Percentiles rank a stretch among this genome's conserved stretches.
phyloP scores from a whole-genome alignment of 2,888 invertebrate genomes.

The Sarcophaga caerulescens region DNA sequence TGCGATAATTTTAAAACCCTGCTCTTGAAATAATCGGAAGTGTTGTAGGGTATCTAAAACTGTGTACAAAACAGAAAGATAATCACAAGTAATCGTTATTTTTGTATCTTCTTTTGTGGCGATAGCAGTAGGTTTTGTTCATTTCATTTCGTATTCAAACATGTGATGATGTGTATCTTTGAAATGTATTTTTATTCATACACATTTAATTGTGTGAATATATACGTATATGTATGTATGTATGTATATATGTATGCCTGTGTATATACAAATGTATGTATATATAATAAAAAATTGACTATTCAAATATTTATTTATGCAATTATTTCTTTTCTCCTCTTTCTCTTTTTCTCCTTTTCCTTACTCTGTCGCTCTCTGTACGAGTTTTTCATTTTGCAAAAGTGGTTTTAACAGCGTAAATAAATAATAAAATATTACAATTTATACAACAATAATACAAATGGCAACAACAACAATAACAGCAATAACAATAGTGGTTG shows the following conservation, averaged over 20 bases:
- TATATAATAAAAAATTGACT: conserved; percentile 55
- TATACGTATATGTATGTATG: neutral
- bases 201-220: conserved; percentile 9
- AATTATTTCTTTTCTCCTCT: conserved; percentile 48
- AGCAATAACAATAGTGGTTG: neutral
- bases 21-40: too few species aligned
- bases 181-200: conserved; percentile 46
- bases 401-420: conserved; percentile 54
- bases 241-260: neutral
- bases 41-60: too few species aligned
- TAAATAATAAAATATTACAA: conserved; percentile 67
- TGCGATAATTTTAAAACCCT: too few species aligned
- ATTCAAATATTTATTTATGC: conserved; percentile 69
- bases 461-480: neutral
- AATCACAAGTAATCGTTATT: neutral
- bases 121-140: conserved; percentile 29
- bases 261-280: neutral
- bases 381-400: conserved; percentile 32
- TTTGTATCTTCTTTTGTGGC: conserved; percentile 13
- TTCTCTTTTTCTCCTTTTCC: neutral
- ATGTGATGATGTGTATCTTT: conserved; percentile 55
- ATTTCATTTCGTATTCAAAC: conserved; percentile 14
- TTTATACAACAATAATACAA: conserved; percentile 41
- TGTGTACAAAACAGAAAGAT: too few species aligned
- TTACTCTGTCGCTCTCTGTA: neutral